Percentiles rank a stretch among this genome's conserved stretches.
These are phyloP conservation scores for Eleginops maclovinus DNA, from an alignment of 2,113 vertebrate species.

Conservation along the genomic window DNA sequence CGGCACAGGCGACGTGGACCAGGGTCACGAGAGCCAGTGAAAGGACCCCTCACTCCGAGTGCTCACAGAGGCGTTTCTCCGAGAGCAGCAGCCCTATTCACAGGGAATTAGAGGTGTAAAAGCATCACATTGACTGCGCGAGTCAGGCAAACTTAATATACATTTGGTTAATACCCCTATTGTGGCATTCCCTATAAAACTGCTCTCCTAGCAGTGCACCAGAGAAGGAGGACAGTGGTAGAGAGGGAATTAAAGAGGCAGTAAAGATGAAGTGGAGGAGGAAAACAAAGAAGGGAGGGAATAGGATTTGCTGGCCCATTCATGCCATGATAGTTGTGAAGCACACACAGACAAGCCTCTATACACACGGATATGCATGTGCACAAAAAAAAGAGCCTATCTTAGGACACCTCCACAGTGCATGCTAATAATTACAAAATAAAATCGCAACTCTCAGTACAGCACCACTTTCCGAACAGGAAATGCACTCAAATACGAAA, in stretches of 20 bases:
- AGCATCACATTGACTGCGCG: slow-evolving; percentile 59
- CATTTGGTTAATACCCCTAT: slow-evolving; percentile 74
- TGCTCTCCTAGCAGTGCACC: slow-evolving; percentile 53
- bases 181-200: slow-evolving; percentile 58
- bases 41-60: slow-evolving; percentile 57
- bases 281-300: slow-evolving; percentile 47
- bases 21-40: slow-evolving; percentile 59
- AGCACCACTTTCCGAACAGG: too few species aligned
- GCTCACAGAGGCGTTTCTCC: slow-evolving; percentile 63
- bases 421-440: too few species aligned
- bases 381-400: neutral
- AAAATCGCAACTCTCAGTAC: too few species aligned
- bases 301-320: slow-evolving; percentile 58
- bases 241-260: slow-evolving; percentile 61
- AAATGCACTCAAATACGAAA: too few species aligned
- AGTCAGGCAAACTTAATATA: slow-evolving; percentile 66
- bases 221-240: slow-evolving; percentile 39
- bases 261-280: slow-evolving; percentile 61
- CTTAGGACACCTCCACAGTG: too few species aligned
- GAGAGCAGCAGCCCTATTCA: slow-evolving; percentile 68
- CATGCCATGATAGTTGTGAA: slow-evolving; percentile 35
- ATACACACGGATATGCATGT: neutral
- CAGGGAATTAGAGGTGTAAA: slow-evolving; percentile 68
- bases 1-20: slow-evolving; percentile 23
- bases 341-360: slow-evolving; percentile 8